Base-by-base conservation (phyloP, 2,113 vertebrate genomes). In the Tapirus terrestris region DNA sequence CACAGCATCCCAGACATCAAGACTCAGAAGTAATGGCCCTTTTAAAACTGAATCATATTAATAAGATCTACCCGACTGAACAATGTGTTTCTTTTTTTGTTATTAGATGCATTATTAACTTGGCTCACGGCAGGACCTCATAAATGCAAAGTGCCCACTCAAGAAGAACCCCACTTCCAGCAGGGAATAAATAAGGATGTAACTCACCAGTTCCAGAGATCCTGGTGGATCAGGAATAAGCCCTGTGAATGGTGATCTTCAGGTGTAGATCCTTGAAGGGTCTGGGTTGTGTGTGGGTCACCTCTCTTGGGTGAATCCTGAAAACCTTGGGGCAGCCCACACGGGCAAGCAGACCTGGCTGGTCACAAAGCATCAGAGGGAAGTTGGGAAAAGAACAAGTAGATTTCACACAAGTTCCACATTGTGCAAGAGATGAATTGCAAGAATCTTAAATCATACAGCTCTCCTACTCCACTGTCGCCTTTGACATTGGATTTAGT, bases 1-100 rank as follows among this genome's bases (percentile, higher is more conserved):
- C 94, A 87, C 18, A 53, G 81, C 88, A 94, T 93, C 86, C 48
- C 92, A 98, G 97, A 98, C 95, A 98, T 96, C 82, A 93, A 56
- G 98, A 76, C 97, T 97, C 89, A 95, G 96, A 97, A 97, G 92
- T 96, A 98, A 97, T 95, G 94, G 80, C 83, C 92, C 96, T 94
- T 97, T 98, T 83, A 84, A 91, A 97, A 92, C 84, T 6, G 96
- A 98, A 92, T 95, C 96, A 92, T 97, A 72, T 96, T 97, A 98
- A 94, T 96, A 89, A 97, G 79, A 94, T 89, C 92, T 89, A 95
- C 51, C 61, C 8, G 0, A 70, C 45, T 79, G 73, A 96, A 95
- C 45, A 68, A 58, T 67, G 48, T 72, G 31, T 89, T 86, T 94
- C 33, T 95, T 87, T 75, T 82, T 73, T 86, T 82, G 3, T 93